Conservation (phyloP, 2,113 vertebrate genomes). For the Recurvirostra avosetta region DNA sequence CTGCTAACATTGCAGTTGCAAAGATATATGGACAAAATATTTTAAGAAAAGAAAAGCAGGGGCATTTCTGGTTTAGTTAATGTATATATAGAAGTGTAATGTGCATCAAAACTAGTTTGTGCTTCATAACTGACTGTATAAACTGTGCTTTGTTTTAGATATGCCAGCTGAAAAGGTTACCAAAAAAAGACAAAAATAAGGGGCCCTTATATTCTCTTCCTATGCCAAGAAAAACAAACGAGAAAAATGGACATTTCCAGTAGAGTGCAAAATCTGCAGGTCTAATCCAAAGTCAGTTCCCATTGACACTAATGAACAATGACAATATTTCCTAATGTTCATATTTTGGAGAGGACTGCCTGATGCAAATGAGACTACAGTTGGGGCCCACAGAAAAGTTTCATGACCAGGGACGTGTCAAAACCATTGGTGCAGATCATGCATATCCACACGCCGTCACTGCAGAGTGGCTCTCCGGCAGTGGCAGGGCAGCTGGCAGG, state of each 20-base stretch:
- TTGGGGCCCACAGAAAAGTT: neutral
- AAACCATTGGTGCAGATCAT: neutral
- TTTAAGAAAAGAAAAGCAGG: neutral
- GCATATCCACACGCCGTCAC: fast-evolving
- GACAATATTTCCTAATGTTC: neutral
- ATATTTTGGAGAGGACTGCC: neutral
- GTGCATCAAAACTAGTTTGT: neutral
- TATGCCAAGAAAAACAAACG: neutral
- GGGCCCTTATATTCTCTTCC: neutral
- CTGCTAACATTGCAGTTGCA: slow-evolving; percentile 49
- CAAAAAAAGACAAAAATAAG: neutral
- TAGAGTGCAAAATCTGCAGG: neutral
- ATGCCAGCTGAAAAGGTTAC: neutral
- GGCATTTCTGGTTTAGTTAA: neutral
- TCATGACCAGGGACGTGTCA: neutral
- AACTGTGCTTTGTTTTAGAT: neutral
- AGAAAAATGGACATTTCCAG: neutral
- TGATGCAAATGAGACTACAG: neutral
- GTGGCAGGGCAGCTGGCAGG: neutral
- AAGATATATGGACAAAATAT: neutral
- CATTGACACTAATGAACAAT: neutral
- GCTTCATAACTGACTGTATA: neutral
- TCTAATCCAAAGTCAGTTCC: neutral
- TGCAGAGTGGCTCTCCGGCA: neutral
- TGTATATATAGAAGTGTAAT: neutral